These are phyloP conservation scores for Anolis apletophallus DNA, from an alignment of 2,797 vertebrate species.

Conservation along the genomic window DNA sequence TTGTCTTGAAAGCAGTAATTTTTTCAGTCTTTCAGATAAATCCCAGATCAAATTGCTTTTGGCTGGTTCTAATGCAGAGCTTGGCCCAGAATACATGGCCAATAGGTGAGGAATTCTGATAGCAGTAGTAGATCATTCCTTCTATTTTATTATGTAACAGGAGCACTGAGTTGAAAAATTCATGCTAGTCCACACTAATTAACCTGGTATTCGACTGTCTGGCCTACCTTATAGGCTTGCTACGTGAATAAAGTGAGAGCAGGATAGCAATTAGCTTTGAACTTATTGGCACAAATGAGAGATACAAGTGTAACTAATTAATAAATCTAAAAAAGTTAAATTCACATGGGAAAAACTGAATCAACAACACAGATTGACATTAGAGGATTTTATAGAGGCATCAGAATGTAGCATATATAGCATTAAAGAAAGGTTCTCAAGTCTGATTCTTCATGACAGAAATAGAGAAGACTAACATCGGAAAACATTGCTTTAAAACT, in stretches of 20 bases:
- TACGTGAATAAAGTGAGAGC: background rate
- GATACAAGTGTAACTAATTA: too few relatives aligned
- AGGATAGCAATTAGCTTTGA: too few relatives aligned
- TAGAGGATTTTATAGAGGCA: background rate
- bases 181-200: background rate
- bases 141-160: background rate
- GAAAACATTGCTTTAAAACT: background rate
- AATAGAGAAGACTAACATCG: background rate
- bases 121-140: too few relatives aligned
- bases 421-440: background rate
- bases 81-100: background rate
- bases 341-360: background rate
- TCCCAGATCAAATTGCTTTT: background rate
- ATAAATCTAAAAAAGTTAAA: background rate
- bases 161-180: background rate
- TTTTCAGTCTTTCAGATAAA: background rate
- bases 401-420: background rate
- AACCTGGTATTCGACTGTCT: background rate
- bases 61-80: background rate
- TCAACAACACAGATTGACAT: background rate
- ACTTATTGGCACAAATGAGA: too few relatives aligned
- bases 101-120: too few relatives aligned
- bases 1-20: conserved; percentile 38
- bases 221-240: background rate
- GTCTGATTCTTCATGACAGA: background rate